Evolutionary conservation across 2,888 invertebrate genomes (phyloP).

Genomic region (Eurois occulta): DNA sequence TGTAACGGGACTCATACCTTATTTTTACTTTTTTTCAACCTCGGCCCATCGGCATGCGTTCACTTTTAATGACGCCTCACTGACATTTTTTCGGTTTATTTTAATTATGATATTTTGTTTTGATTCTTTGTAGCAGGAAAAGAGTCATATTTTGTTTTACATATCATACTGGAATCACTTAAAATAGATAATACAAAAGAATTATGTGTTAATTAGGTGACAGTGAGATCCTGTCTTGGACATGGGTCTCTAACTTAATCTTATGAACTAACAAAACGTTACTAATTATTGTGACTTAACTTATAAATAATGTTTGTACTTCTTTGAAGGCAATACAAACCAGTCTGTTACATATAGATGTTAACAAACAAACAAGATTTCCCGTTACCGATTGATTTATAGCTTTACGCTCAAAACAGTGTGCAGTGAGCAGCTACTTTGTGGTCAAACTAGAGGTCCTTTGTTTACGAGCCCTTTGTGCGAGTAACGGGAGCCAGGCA

Average conservation of each 20-base stretch:
- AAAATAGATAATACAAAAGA: background rate
- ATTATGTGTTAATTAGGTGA: background rate
- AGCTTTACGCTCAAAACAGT: slow-evolving; percentile 74
- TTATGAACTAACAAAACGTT: slow-evolving; percentile 4
- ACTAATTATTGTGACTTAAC: slow-evolving; percentile 16
- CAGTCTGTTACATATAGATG: slow-evolving; percentile 46
- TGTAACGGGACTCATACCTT: slow-evolving; percentile 85
- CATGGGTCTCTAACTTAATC: background rate
- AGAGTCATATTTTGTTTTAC: background rate
- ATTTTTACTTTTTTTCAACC: slow-evolving; percentile 85
- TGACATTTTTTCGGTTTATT: slow-evolving; percentile 47
- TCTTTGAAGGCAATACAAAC: slow-evolving; percentile 42
- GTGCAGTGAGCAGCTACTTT: slow-evolving; percentile 82
- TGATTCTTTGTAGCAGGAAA: background rate
- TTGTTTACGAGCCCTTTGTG: slow-evolving; percentile 83
- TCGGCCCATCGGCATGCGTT: slow-evolving; percentile 83
- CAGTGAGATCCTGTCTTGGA: background rate
- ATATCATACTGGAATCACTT: background rate
- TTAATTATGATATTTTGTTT: slow-evolving; percentile 18
- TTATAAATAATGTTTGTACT: slow-evolving; percentile 25
- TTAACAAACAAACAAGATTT: slow-evolving; percentile 61
- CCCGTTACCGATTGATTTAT: slow-evolving; percentile 78
- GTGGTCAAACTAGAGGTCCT: slow-evolving; percentile 82
- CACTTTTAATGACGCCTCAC: slow-evolving; percentile 85
- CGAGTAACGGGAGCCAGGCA: slow-evolving; percentile 79